Base-by-base conservation (phyloP, 1,140 invertebrate genomes). In the Lineus longissimus region DNA sequence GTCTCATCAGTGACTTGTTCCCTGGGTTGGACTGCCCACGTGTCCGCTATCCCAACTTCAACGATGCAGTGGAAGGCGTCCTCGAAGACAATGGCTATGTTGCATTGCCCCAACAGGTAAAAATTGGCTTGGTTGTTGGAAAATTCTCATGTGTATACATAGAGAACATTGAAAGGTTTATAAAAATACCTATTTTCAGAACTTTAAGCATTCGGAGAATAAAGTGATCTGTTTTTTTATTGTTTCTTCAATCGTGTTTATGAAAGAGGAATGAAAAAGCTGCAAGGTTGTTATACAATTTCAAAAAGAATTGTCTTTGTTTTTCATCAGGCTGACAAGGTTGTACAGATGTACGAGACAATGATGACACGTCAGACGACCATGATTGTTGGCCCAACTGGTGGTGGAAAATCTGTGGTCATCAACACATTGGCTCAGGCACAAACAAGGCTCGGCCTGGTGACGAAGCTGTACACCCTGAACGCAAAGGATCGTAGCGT, bases 301-400 rank as follows among this genome's bases (percentile, higher is more conserved):
- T 15, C 33, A 4, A 7, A 36, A 4, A 7, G 6, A 36, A 36
- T 36, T 4, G 4, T 36, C 33, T 4, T 36, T 36, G 6, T 15
- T 36, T 15, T 36, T 36, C 33, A 4, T 15, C 66, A 92, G 90
- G 86, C 91, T 51, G 90, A 93, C 74, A 93, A 93, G 87, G 87
- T 95, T 19, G 86, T 94, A 31, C 93, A 95, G 81, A 73, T 95
- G 72, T 94, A 94, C 74, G 92, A 95, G 81, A 93, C 92, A 1
- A 94, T 95, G 91, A 91, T 92, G 89, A 94, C 91, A 1, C 86
- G 92, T 45, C 92, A 95, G 79, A 92, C 91, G 25, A 90, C 89
- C 11, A 95, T 95, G 92, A 73, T 95, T 36, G 90, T 95, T 9
- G 94, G 93, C 0, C 92, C 92, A 23, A 94, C 93, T 25, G 91